phyloP scores from a whole-genome alignment of 2,888 invertebrate genomes.

The Hirtodrosophila duncani region DNA sequence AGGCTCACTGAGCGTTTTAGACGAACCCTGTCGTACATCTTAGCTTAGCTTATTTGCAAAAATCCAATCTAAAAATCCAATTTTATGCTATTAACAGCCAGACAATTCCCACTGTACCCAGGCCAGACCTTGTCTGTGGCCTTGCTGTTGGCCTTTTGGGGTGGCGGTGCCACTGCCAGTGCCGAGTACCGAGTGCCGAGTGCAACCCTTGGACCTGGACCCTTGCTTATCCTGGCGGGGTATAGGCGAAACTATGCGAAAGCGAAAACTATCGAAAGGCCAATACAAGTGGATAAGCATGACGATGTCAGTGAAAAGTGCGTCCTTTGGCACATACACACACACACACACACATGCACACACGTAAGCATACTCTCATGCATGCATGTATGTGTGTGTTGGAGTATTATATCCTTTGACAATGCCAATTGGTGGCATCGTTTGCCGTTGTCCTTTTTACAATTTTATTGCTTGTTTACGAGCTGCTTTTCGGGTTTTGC shows the following conservation, averaged over 20 bases:
- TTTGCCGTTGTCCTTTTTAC: conserved; percentile 69
- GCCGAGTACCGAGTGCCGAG: no score
- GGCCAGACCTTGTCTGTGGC: no score
- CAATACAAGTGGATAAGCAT: conserved; percentile 33
- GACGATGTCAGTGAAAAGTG: conserved; percentile 12
- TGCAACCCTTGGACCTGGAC: conserved; percentile 1
- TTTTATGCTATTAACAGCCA: no score
- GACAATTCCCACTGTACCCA: no score
- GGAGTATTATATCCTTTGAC: conserved; percentile 41
- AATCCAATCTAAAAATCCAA: no score
- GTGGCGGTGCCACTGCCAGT: no score
- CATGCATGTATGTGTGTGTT: conserved; percentile 4
- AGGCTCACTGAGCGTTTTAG: no score
- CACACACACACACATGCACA: conserved; percentile 10
- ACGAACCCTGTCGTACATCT: no score
- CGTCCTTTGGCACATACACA: conserved; percentile 28
- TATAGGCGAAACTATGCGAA: conserved; percentile 37
- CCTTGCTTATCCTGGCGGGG: not conserved
- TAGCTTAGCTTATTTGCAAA: no score
- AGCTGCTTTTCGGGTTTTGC: conserved; percentile 60
- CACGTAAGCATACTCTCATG: not conserved
- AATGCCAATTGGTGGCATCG: conserved; percentile 64
- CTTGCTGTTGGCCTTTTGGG: no score
- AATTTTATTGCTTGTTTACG: conserved; percentile 72
- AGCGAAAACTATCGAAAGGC: conserved; percentile 53